phyloP scores from a whole-genome alignment of 2,113 vertebrate species.

The Syrrhaptes paradoxus region DNA sequence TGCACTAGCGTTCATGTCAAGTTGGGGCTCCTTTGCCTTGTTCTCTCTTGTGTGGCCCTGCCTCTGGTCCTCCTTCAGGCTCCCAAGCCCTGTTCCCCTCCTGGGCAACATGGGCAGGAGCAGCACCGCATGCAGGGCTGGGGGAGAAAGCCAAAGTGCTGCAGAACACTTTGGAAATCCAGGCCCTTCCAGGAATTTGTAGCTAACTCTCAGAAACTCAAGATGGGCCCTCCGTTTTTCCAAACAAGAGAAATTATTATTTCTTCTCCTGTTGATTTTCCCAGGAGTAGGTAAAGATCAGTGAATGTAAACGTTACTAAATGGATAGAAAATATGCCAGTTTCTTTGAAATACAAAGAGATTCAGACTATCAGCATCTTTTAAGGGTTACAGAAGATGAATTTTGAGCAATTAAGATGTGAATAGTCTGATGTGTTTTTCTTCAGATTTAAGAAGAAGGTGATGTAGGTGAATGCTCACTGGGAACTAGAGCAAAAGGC shows the following conservation, averaged over 20 bases:
- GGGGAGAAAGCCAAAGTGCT: background rate
- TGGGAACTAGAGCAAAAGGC: background rate
- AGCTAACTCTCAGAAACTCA: background rate
- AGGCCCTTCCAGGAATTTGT: background rate
- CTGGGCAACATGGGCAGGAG: background rate
- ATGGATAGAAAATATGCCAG: background rate
- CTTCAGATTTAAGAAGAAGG: background rate
- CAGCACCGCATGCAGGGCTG: background rate
- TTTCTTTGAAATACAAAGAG: background rate
- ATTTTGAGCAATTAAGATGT: background rate
- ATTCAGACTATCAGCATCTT: background rate
- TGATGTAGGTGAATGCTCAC: background rate
- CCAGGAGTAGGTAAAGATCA: background rate
- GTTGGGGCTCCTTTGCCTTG: background rate
- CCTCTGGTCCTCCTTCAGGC: fast-evolving
- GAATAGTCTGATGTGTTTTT: background rate
- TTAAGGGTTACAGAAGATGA: background rate
- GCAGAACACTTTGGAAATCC: background rate
- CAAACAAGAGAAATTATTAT: background rate
- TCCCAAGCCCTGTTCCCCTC: background rate
- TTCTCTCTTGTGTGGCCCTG: background rate
- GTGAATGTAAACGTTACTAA: background rate
- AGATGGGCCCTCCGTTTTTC: background rate
- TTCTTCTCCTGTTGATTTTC: background rate
- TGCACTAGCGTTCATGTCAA: background rate